phyloP scores from a whole-genome alignment of 2,113 vertebrate genomes.

The Arenaria interpres region DNA sequence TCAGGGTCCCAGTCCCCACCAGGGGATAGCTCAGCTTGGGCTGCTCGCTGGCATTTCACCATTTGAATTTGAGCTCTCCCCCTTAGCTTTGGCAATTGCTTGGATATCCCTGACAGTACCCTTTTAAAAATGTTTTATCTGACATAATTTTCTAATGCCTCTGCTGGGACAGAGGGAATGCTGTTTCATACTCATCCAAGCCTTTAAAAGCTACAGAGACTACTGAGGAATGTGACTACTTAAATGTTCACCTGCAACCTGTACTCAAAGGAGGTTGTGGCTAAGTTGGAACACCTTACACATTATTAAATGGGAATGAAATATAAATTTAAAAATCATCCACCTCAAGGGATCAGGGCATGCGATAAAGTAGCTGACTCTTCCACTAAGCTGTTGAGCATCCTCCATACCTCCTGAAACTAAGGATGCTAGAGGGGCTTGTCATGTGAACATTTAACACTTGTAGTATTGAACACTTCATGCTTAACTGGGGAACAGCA shows the following conservation, averaged over 20 bases:
- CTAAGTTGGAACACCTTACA: not conserved
- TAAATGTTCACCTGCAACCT: not conserved
- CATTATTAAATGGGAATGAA: not conserved
- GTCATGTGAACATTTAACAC: not conserved
- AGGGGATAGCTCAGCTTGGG: not conserved
- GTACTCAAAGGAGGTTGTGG: not conserved
- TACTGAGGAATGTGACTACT: not conserved
- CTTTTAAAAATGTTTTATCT: not conserved
- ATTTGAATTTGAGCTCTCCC: not conserved
- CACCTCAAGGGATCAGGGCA: not conserved
- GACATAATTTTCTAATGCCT: not conserved
- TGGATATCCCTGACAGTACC: accelerated
- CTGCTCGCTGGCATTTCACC: not conserved
- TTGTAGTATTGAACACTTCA: not conserved
- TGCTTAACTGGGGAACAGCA: not conserved
- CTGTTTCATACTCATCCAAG: not conserved
- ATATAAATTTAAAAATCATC: not conserved
- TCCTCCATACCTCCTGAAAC: not conserved
- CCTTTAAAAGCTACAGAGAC: not conserved
- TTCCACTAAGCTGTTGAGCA: not conserved
- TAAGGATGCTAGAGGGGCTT: not conserved
- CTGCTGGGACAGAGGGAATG: not conserved
- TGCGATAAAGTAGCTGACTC: not conserved
- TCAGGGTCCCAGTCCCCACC: not conserved
- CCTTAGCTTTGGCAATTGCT: not conserved